phyloP scores from a whole-genome alignment of 2,797 vertebrate species.

The Chelidonichthys spinosus region DNA sequence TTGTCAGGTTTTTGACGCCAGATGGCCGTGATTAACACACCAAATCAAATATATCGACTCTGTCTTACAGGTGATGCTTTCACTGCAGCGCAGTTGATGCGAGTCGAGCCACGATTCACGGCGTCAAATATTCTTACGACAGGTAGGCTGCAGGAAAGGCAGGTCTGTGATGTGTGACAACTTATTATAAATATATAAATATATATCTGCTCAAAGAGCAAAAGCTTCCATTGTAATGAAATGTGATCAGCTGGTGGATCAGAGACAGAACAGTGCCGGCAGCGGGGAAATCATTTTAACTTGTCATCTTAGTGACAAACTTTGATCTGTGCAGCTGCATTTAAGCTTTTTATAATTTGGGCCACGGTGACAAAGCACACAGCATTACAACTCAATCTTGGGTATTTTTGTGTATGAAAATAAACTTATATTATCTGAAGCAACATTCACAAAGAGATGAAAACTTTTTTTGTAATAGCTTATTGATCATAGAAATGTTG shows the following conservation, averaged over 20 bases:
- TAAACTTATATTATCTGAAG: conserved; percentile 3
- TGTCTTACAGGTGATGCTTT: conserved; percentile 23
- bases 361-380: background rate
- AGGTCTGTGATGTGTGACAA: conserved; percentile 52
- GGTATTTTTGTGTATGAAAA: conserved; percentile 8
- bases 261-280: conserved; percentile 15
- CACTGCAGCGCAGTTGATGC: conserved; percentile 29
- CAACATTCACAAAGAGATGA: conserved; percentile 8
- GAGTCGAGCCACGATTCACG: conserved; percentile 32
- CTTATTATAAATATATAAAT: conserved; percentile 42
- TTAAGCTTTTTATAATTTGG: background rate
- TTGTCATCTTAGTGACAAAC: conserved; percentile 28
- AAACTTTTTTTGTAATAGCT: conserved; percentile 26
- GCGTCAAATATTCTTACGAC: conserved; percentile 47
- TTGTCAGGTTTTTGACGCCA: conserved; percentile 47
- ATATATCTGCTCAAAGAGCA: conserved; percentile 27
- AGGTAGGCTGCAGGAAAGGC: conserved; percentile 44
- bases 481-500: conserved; percentile 22
- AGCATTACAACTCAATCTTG: background rate
- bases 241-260: conserved; percentile 44
- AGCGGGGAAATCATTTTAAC: conserved; percentile 25
- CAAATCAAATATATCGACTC: conserved; percentile 41
- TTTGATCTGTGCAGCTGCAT: conserved; percentile 24
- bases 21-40: conserved; percentile 51
- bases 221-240: conserved; percentile 37